Evolutionary conservation across 2,888 invertebrate genomes (phyloP).

Genomic region (Drosophila atripex): DNA sequence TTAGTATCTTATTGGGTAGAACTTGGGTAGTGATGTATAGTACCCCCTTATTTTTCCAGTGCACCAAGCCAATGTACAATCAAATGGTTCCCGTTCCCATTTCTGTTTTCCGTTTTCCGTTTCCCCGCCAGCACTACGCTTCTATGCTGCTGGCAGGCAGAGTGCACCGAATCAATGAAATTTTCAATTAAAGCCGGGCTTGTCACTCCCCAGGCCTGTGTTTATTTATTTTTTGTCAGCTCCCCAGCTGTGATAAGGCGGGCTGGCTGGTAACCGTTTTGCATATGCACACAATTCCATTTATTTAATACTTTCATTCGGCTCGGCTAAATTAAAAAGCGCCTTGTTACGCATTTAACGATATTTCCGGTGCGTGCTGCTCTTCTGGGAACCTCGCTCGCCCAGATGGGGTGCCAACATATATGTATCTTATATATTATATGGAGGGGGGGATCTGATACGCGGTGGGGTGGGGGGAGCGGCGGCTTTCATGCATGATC

Average conservation of each 20-base stretch:
- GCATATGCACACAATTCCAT: conserved; percentile 71
- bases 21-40: no score
- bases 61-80: conserved; percentile 14
- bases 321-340: conserved; percentile 73
- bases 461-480: conserved; percentile 21
- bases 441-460: background rate
- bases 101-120: conserved; percentile 6
- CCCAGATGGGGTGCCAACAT: conserved; percentile 1
- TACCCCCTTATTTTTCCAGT: background rate
- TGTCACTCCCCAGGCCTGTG: conserved; percentile 3
- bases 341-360: conserved; percentile 79
- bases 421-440: background rate
- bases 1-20: no score
- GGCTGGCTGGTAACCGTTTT: conserved; percentile 58
- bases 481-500: conserved; percentile 69
- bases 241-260: conserved; percentile 42
- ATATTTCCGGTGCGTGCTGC: conserved; percentile 63
- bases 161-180: conserved; percentile 39
- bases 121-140: conserved; percentile 4
- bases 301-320: conserved; percentile 75
- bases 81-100: conserved; percentile 24
- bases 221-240: conserved; percentile 4
- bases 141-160: no score
- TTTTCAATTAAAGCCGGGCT: conserved; percentile 37
- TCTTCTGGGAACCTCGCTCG: conserved; percentile 15